Evolutionary conservation across 2,888 invertebrate species (phyloP).

Genomic region (Hemaris fuciformis): DNA sequence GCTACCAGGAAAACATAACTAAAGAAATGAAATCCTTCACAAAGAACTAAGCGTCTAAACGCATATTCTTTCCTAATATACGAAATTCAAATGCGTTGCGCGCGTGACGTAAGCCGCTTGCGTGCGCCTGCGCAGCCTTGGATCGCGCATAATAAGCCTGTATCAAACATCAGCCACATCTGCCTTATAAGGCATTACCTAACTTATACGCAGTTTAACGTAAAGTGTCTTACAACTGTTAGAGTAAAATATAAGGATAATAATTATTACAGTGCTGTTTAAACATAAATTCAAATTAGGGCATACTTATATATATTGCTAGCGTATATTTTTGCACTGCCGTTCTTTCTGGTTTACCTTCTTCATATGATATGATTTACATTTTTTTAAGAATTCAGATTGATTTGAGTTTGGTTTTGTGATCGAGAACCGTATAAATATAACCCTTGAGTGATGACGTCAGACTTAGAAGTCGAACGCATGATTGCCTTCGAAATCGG

Average conservation of each 20-base stretch:
- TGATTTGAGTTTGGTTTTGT: no score
- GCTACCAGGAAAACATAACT: neutral
- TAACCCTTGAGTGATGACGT: no score
- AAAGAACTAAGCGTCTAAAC: conserved; percentile 17
- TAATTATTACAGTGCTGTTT: no score
- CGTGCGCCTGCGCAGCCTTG: conserved; percentile 49
- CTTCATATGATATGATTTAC: no score
- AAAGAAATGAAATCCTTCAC: neutral
- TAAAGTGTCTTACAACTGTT: conserved; percentile 26
- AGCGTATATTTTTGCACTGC: no score
- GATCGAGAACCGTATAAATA: no score
- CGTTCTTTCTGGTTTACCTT: no score
- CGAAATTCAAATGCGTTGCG: conserved; percentile 31
- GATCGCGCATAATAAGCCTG: conserved; percentile 35
- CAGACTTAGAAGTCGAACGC: no score
- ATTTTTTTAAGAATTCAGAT: no score
- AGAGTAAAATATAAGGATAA: conserved; percentile 13
- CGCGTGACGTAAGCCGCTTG: conserved; percentile 39
- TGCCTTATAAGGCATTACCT: conserved; percentile 27
- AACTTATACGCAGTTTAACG: conserved; percentile 20
- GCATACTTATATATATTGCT: no score
- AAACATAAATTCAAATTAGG: no score
- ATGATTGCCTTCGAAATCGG: no score
- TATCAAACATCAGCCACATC: conserved; percentile 27
- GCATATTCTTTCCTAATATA: conserved; percentile 19